Evolutionary conservation across 2,113 vertebrate species (phyloP), one percentile per base, ranked within the genome.

Genomic region (Hypocryptadius cinnamomeus): DNA sequence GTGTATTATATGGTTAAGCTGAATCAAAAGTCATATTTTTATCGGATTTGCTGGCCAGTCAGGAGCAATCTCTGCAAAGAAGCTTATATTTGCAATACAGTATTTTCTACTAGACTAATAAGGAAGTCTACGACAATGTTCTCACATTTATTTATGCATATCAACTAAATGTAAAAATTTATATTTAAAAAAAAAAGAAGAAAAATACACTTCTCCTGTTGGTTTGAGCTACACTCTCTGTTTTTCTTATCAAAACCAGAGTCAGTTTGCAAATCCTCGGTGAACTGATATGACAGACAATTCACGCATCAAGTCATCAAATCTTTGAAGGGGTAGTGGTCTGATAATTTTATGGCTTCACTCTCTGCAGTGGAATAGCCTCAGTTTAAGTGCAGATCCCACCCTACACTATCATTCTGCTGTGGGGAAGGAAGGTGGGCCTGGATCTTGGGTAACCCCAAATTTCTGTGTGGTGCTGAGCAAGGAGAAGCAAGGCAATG

Each of bases 11-110:
- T 27, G 4, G 66, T 96, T 95, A 97, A 94, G 56, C 85, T 82
- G 89, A 94, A 95, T 89, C 83, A 95, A 95, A 96, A 93, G 93
- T 91, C n/a, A 6, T 69, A 68, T 96, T 97, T 96, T 87, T 57
- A 91, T 87, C 78, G 33, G 57, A 50, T 87, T 95, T 93, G n/a
- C 51, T 89, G 70, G 22, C 50, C 57, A 74, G 87, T 60, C 68
- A 90, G 59, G 37, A 79, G 64, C 86, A 86, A 83, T 76, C 54
- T 87, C 53, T 21, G 63, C 30, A 40, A 48, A 61, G 79, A 81
- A 71, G 81, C 54, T 74, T 82, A 57, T 21, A 35, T 85, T 95
- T 91, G 59, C 81, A 79, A 45, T 73, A 76, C 13, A 3, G 27
- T 90, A 74, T 53, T 85, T 92, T 84, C 37, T 33, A 40, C 53